phyloP scores from a whole-genome alignment of 2,888 invertebrate genomes.

The Sisyra nigra region DNA sequence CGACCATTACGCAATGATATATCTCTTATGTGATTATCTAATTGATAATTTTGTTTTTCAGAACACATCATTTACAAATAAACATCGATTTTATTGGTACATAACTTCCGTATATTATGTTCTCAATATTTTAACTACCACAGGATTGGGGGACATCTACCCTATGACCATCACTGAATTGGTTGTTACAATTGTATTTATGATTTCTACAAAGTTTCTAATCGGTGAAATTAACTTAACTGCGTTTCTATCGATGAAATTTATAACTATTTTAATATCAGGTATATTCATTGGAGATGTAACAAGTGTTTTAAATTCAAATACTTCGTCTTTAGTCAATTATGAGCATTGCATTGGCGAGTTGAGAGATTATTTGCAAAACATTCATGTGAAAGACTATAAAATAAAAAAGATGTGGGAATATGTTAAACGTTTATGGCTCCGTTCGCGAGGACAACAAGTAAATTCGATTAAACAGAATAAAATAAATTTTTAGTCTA shows the following conservation, averaged over 20 bases:
- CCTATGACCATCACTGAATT: slow-evolving; percentile 32
- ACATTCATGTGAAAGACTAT: slow-evolving; percentile 31
- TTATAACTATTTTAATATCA: too few relatives aligned
- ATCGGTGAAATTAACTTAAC: too few relatives aligned
- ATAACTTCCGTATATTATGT: slow-evolving; percentile 33
- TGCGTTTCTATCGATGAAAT: too few relatives aligned
- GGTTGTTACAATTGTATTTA: slow-evolving; percentile 30
- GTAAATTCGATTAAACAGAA: too few relatives aligned
- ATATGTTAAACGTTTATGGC: slow-evolving; percentile 35
- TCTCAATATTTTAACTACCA: slow-evolving; percentile 32
- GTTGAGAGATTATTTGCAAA: slow-evolving; percentile 30
- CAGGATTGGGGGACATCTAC: slow-evolving; percentile 34
- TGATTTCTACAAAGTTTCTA: slow-evolving; percentile 33
- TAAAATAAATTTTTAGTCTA: too few relatives aligned
- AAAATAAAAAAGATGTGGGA: slow-evolving; percentile 37
- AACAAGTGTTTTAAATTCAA: slow-evolving; percentile 34
- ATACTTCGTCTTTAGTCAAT: slow-evolving; percentile 32
- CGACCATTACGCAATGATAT: too few relatives aligned
- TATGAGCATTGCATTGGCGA: slow-evolving; percentile 35
- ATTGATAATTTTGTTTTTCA: not conserved
- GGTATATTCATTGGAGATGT: slow-evolving; percentile 36
- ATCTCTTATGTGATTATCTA: too few relatives aligned
- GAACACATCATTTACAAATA: not conserved
- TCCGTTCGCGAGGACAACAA: slow-evolving; percentile 33
- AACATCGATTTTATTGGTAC: slow-evolving; percentile 22